Conservation (phyloP, 1,140 invertebrate species). For the Pachypeltis micranthus region DNA sequence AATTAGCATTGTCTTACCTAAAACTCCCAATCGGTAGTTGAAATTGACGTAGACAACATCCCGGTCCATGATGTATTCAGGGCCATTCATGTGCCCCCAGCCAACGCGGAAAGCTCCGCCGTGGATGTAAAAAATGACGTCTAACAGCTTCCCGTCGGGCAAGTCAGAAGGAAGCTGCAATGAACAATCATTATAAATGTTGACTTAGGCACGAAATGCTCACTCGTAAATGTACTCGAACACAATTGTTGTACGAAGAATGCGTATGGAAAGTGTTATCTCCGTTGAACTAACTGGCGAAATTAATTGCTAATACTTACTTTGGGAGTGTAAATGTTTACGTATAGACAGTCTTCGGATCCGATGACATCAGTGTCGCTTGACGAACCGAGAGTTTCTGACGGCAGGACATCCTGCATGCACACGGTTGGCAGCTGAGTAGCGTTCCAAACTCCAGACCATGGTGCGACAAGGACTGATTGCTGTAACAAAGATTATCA, state of each 20-base stretch:
- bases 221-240: too few species aligned
- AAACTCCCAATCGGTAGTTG: slow-evolving; percentile 49
- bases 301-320: too few species aligned
- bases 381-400: not conserved
- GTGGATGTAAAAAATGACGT: slow-evolving; percentile 41
- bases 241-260: too few species aligned
- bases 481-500: not conserved
- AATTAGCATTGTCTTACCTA: too few species aligned
- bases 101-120: slow-evolving; percentile 38
- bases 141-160: not conserved
- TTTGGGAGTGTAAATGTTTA: not conserved
- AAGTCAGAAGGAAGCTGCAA: not conserved
- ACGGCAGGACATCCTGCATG: not conserved
- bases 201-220: too few species aligned
- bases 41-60: slow-evolving; percentile 53
- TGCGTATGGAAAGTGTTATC: too few species aligned
- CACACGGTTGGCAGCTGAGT: not conserved
- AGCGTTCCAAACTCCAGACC: not conserved
- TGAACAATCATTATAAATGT: too few species aligned
- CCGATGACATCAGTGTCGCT: not conserved
- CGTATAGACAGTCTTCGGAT: not conserved
- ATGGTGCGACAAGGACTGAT: not conserved
- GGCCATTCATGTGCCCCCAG: slow-evolving; percentile 32
- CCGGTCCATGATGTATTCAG: slow-evolving; percentile 35
- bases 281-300: too few species aligned